Evolutionary conservation across 1,140 invertebrate genomes (phyloP).

Genomic region (Drosophila setifemur): DNA sequence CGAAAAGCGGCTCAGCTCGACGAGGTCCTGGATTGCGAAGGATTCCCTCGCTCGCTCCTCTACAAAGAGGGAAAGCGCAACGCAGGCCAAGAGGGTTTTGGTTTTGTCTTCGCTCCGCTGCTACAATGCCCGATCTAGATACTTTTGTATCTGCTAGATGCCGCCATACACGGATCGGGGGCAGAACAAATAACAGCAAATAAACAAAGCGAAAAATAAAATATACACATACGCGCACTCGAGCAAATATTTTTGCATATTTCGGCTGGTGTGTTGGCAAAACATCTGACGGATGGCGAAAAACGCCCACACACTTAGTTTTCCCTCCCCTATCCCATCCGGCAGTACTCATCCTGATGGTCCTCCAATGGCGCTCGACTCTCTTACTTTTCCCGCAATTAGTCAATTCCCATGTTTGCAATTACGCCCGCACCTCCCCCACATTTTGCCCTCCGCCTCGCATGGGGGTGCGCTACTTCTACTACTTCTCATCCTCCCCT

Average conservation of each 20-base stretch:
- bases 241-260: conserved; percentile 56
- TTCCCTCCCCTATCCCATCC: not conserved
- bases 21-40: not conserved
- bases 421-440: conserved; percentile 25
- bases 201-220: not conserved
- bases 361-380: conserved; percentile 28
- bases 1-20: conserved; percentile 67
- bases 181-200: too few species aligned
- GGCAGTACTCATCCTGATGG: not conserved
- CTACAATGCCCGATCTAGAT: conserved; percentile 50
- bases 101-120: conserved; percentile 38
- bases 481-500: conserved; percentile 3
- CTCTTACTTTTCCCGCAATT: conserved; percentile 56
- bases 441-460: conserved; percentile 8
- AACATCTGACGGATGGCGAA: conserved; percentile 49
- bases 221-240: not conserved
- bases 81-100: conserved; percentile 15
- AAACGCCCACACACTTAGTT: conserved; percentile 21
- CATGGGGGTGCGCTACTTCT: not conserved
- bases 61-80: conserved; percentile 34
- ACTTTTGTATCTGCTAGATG: conserved; percentile 31
- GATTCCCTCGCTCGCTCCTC: not conserved
- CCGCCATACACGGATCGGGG: conserved; percentile 6
- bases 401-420: conserved; percentile 65
- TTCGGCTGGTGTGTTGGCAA: conserved; percentile 53